phyloP scores from a whole-genome alignment of 1,140 invertebrate genomes.

The Drosophila ercepeae region DNA sequence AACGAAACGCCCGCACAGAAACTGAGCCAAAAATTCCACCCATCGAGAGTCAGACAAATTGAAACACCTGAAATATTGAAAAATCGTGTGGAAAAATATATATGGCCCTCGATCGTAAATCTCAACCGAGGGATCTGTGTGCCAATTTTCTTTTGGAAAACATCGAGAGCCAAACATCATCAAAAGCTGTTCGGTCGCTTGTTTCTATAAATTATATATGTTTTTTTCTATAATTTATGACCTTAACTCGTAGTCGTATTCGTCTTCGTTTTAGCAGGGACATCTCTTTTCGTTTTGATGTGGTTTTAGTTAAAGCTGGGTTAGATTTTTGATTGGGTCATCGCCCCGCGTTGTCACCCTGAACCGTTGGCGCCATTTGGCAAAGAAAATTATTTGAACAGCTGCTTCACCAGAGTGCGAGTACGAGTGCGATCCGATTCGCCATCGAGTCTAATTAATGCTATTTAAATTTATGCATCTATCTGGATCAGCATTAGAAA shows the following conservation, averaged over 20 bases:
- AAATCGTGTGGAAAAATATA: constrained; percentile 52
- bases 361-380: constrained; percentile 28
- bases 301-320: not conserved
- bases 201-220: constrained; percentile 54
- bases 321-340: constrained; percentile 4
- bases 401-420: constrained; percentile 35
- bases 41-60: constrained; percentile 50
- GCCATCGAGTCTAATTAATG: constrained; percentile 53
- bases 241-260: constrained; percentile 66
- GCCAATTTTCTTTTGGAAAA: constrained; percentile 66
- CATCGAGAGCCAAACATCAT: constrained; percentile 50
- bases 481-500: constrained; percentile 35
- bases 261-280: constrained; percentile 52
- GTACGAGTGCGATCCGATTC: constrained; percentile 16
- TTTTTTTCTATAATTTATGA: constrained; percentile 66
- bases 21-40: constrained; percentile 22
- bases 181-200: constrained; percentile 35
- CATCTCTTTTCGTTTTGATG: constrained; percentile 21
- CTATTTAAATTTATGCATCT: constrained; percentile 68
- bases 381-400: constrained; percentile 59
- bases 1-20: constrained; percentile 53
- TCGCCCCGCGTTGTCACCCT: constrained; percentile 19
- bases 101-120: constrained; percentile 57
- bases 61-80: constrained; percentile 66
- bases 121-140: constrained; percentile 42